Percentiles rank a stretch among this genome's conserved stretches.
Evolutionary conservation across 2,797 vertebrate species (phyloP).

Genomic region (Trematomus bernacchii): DNA sequence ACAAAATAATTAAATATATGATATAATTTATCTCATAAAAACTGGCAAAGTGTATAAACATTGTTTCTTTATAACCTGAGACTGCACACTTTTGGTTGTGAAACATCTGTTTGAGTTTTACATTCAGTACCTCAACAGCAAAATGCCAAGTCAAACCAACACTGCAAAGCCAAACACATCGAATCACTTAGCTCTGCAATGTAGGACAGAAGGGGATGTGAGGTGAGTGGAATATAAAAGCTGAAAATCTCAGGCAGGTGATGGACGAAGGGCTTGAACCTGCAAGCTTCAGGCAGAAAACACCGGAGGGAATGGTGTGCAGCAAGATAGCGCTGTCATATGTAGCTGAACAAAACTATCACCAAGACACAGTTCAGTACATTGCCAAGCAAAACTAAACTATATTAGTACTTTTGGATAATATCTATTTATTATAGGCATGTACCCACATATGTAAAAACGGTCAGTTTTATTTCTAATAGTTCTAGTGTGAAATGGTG

Average conservation of each 20-base stretch:
- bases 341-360: slow-evolving; percentile 24
- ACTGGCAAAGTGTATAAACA: neutral
- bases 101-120: slow-evolving; percentile 36
- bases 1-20: slow-evolving; percentile 11
- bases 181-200: slow-evolving; percentile 53
- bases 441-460: slow-evolving; percentile 2
- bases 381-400: neutral
- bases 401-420: neutral
- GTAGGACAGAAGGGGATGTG: slow-evolving; percentile 55
- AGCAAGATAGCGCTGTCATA: slow-evolving; percentile 20
- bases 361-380: neutral
- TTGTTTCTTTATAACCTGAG: slow-evolving; percentile 26
- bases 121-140: slow-evolving; percentile 25
- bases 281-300: neutral
- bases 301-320: slow-evolving; percentile 2
- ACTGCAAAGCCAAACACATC: slow-evolving; percentile 57
- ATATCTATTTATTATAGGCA: slow-evolving; percentile 1
- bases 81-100: slow-evolving; percentile 11
- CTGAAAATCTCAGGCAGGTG: slow-evolving; percentile 47
- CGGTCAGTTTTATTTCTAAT: neutral
- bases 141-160: slow-evolving; percentile 39
- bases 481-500: slow-evolving; percentile 15
- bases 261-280: slow-evolving; percentile 27
- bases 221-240: slow-evolving; percentile 39
- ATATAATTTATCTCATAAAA: slow-evolving; percentile 2